Conservation (phyloP, 2,888 invertebrate species). For the Polymixis flavicincta region DNA sequence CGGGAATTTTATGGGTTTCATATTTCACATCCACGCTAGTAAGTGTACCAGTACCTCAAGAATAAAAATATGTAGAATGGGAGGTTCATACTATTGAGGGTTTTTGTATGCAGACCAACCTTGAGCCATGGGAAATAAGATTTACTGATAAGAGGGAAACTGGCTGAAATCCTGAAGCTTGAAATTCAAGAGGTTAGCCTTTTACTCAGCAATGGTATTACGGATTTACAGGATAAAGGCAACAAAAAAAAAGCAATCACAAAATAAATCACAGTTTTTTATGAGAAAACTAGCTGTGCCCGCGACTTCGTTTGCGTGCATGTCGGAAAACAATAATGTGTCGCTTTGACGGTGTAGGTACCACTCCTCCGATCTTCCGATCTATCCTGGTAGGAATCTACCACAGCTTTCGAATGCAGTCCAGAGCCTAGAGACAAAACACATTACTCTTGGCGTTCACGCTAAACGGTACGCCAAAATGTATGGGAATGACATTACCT, state of each 20-base stretch:
- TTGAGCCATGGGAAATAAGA: neutral
- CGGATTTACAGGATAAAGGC: neutral
- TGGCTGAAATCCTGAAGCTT: neutral
- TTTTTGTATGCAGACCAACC: slow-evolving; percentile 5
- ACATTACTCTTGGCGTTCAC: too few relatives aligned
- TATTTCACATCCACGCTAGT: slow-evolving; percentile 51
- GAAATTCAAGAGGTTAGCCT: neutral
- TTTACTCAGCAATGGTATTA: neutral
- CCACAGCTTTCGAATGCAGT: too few relatives aligned
- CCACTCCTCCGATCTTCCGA: too few relatives aligned
- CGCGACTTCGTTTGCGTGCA: too few relatives aligned
- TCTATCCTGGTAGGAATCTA: too few relatives aligned
- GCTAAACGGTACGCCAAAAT: too few relatives aligned
- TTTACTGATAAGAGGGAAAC: neutral
- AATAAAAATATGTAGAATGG: slow-evolving; percentile 20
- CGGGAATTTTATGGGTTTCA: slow-evolving; percentile 56
- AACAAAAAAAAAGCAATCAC: neutral
- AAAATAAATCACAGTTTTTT: too few relatives aligned
- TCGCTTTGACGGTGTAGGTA: too few relatives aligned
- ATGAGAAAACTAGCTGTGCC: too few relatives aligned
- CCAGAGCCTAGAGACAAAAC: too few relatives aligned
- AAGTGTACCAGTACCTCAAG: neutral
- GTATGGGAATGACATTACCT: too few relatives aligned
- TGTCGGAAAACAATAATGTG: too few relatives aligned
- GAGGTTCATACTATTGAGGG: neutral